Percentiles rank a stretch among this genome's conserved stretches.
Evolutionary conservation across 2,113 vertebrate species (phyloP).

Genomic region (Alectura lathami): DNA sequence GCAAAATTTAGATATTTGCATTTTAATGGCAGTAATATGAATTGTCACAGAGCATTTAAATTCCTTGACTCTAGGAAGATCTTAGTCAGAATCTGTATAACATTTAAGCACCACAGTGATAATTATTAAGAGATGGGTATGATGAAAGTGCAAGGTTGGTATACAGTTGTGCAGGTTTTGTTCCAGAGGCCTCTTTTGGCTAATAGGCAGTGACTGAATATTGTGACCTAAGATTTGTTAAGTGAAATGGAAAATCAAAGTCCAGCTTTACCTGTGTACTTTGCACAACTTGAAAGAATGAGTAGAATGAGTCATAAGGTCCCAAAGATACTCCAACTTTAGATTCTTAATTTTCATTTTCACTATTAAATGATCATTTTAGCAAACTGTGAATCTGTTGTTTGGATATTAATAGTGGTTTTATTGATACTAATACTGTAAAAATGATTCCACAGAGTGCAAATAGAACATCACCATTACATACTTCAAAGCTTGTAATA

Average conservation of each 20-base stretch:
- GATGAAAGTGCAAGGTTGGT: neutral
- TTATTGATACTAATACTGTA: neutral
- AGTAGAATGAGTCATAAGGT: neutral
- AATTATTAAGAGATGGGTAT: neutral
- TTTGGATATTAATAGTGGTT: neutral
- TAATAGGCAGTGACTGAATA: neutral
- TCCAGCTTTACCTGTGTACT: neutral
- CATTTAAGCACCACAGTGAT: neutral
- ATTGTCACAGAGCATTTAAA: neutral
- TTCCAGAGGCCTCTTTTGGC: neutral
- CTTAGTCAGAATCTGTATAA: neutral
- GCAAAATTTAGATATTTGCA: neutral
- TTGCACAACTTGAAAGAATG: neutral
- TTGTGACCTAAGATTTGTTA: neutral
- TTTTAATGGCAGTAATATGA: neutral
- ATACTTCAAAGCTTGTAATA: neutral
- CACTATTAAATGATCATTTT: neutral
- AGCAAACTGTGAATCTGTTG: neutral
- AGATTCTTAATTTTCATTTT: neutral
- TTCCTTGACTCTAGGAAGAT: neutral
- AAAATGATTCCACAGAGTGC: neutral
- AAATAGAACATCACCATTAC: neutral
- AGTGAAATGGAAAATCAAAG: neutral
- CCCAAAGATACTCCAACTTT: neutral
- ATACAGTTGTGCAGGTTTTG: neutral